Conservation (phyloP, 2,888 invertebrate genomes). For the Rhodophaea formosa region DNA sequence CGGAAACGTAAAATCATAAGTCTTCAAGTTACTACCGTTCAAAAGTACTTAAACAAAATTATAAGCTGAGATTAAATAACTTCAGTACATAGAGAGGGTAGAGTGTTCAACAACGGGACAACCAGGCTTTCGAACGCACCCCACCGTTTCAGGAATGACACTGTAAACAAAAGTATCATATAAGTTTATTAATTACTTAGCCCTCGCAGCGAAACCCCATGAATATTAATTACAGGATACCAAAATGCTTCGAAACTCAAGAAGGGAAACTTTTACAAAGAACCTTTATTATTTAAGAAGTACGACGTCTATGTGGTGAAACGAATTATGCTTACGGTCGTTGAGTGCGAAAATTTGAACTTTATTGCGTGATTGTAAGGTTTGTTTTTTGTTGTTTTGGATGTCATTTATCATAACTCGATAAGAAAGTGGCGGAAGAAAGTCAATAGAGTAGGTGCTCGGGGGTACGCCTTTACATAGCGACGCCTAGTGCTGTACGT, state of each 20-base stretch:
- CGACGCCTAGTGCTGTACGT: slow-evolving; percentile 38
- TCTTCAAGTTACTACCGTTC: not conserved
- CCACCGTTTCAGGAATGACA: slow-evolving; percentile 71
- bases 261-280: slow-evolving; percentile 81
- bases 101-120: slow-evolving; percentile 26
- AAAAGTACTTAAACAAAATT: slow-evolving; percentile 7
- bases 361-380: slow-evolving; percentile 38
- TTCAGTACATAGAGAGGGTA: slow-evolving; percentile 21
- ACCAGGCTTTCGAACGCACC: slow-evolving; percentile 42
- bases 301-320: slow-evolving; percentile 70
- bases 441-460: slow-evolving; percentile 78
- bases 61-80: slow-evolving; percentile 18
- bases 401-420: slow-evolving; percentile 73
- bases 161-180: slow-evolving; percentile 81
- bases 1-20: not conserved
- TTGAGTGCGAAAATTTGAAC: slow-evolving; percentile 38
- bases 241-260: slow-evolving; percentile 80
- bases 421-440: slow-evolving; percentile 79
- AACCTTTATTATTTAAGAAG: slow-evolving; percentile 81
- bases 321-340: slow-evolving; percentile 65
- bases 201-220: slow-evolving; percentile 77
- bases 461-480: slow-evolving; percentile 68
- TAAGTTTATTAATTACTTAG: slow-evolving; percentile 81
- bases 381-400: slow-evolving; percentile 36
- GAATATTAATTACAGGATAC: slow-evolving; percentile 81